phyloP scores from a whole-genome alignment of 2,113 vertebrate genomes.

The Acinonyx jubatus region DNA sequence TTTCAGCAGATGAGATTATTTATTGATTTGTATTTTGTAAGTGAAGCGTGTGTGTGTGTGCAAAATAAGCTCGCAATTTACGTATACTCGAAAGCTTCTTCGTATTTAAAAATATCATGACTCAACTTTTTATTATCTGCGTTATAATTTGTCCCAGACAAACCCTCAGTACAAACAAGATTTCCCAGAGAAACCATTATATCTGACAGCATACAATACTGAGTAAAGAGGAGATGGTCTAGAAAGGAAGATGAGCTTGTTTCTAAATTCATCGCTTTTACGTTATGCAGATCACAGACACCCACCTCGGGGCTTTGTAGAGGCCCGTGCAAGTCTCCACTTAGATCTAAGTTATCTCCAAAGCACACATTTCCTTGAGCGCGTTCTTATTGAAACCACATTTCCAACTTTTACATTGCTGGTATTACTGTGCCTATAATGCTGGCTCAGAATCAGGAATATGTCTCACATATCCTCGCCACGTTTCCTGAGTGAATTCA shows the following conservation, averaged over 20 bases:
- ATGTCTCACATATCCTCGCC: conserved; percentile 67
- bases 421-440: conserved; percentile 57
- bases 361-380: conserved; percentile 71
- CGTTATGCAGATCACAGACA: conserved; percentile 18
- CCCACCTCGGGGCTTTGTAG: conserved; percentile 34
- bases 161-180: background rate
- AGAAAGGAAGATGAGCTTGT: conserved; percentile 2
- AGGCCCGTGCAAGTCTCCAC: background rate
- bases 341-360: conserved; percentile 67
- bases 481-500: conserved; percentile 75
- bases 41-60: background rate
- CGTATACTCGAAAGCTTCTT: background rate
- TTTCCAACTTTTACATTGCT: conserved; percentile 69
- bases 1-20: background rate
- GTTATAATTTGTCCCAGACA: conserved; percentile 36
- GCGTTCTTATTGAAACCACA: conserved; percentile 77
- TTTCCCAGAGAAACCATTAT: background rate
- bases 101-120: conserved; percentile 1
- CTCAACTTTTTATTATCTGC: background rate
- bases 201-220: background rate
- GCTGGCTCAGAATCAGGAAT: conserved; percentile 73
- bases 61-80: background rate
- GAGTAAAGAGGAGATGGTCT: background rate
- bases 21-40: background rate
- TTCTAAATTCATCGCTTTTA: conserved; percentile 12